Evolutionary conservation across 1,140 invertebrate genomes (phyloP).

Genomic region (Drosophila kurseongensis): DNA sequence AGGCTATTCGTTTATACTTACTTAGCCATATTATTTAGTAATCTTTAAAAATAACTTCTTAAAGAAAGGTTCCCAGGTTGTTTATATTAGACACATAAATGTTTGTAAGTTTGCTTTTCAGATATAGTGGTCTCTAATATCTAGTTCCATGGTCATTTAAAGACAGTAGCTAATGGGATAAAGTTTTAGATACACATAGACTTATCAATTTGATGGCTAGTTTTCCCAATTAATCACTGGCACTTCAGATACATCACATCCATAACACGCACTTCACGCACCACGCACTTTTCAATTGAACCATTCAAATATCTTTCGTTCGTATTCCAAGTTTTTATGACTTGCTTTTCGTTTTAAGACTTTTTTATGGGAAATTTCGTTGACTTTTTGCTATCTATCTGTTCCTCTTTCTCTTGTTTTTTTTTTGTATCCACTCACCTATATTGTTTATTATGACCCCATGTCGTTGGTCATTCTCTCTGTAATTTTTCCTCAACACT

Average conservation of each 20-base stretch:
- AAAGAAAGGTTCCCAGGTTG: too few relatives aligned
- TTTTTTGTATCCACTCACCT: slow-evolving; percentile 22
- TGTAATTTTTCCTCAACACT: slow-evolving; percentile 77
- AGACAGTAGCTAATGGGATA: not conserved
- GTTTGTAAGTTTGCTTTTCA: not conserved
- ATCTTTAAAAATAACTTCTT: too few relatives aligned
- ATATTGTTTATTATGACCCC: slow-evolving; percentile 62
- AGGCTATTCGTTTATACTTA: too few relatives aligned
- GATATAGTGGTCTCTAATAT: not conserved
- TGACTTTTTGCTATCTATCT: slow-evolving; percentile 33
- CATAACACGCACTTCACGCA: slow-evolving; percentile 43
- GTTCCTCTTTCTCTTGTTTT: slow-evolving; percentile 27
- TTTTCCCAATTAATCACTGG: slow-evolving; percentile 20
- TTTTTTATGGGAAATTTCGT: slow-evolving; percentile 67
- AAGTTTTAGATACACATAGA: slow-evolving; percentile 3
- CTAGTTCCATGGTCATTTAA: not conserved
- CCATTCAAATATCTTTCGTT: slow-evolving; percentile 24
- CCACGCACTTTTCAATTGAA: slow-evolving; percentile 31
- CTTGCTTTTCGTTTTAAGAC: slow-evolving; percentile 58
- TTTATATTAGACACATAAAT: not conserved
- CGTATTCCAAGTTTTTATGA: slow-evolving; percentile 48
- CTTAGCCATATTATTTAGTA: too few relatives aligned
- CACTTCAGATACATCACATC: slow-evolving; percentile 33
- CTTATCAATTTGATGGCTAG: slow-evolving; percentile 13
- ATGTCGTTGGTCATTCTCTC: slow-evolving; percentile 58